phyloP scores from a whole-genome alignment of 2,797 vertebrate species.

The Molossus alvarezi region DNA sequence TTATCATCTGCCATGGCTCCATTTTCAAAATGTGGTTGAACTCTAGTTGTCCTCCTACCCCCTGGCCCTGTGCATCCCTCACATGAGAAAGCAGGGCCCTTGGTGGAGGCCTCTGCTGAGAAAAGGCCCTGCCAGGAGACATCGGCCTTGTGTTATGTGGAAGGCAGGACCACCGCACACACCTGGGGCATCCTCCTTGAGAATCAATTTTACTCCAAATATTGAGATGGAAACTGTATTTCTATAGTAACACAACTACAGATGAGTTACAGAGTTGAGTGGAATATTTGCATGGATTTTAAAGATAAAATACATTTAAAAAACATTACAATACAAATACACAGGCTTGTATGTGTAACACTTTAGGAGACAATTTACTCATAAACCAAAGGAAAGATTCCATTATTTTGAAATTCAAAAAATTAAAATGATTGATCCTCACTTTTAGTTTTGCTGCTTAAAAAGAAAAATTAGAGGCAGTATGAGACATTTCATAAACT shows the following conservation, averaged over 20 bases:
- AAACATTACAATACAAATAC: conserved; percentile 2
- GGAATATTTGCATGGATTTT: conserved; percentile 31
- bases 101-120: background rate
- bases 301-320: conserved; percentile 1
- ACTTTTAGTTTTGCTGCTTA: conserved; percentile 12
- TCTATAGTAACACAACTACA: background rate
- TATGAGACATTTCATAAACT: background rate
- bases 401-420: background rate
- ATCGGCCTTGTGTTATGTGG: no score
- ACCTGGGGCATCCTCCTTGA: background rate
- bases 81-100: background rate
- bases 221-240: background rate
- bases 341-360: background rate
- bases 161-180: background rate
- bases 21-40: background rate
- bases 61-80: no score
- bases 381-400: background rate
- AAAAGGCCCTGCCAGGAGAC: background rate
- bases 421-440: conserved; percentile 9
- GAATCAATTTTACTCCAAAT: background rate
- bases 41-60: background rate
- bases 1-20: background rate
- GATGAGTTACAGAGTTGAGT: background rate
- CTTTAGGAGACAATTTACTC: background rate
- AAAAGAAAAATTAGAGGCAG: background rate